Conservation (phyloP, 2,113 vertebrate species). For the Alethe diademata region DNA sequence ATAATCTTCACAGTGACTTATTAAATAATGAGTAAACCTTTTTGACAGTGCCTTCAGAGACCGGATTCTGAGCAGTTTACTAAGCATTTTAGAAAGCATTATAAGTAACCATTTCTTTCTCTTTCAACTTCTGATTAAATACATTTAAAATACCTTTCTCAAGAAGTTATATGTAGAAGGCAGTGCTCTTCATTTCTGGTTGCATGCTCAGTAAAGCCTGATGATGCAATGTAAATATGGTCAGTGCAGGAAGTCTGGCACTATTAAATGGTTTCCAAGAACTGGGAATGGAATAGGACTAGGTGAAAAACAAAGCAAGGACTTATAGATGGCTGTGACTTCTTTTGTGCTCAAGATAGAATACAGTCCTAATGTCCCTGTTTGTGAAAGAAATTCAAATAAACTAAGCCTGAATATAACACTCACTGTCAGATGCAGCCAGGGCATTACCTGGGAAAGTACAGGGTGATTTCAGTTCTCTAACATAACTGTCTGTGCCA, state of each 20-base stretch:
- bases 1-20: not conserved
- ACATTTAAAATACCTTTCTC: not conserved
- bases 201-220: not conserved
- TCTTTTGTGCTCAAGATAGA: not conserved
- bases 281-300: not conserved
- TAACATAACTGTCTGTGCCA: not conserved
- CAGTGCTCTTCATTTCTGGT: not conserved
- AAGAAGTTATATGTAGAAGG: not conserved
- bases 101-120: not conserved
- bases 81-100: not conserved
- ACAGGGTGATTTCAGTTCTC: not conserved
- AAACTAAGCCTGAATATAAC: not conserved
- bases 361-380: not conserved
- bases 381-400: not conserved
- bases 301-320: not conserved
- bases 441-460: not conserved
- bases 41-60: not conserved
- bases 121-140: not conserved
- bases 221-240: not conserved
- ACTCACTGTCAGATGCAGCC: not conserved
- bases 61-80: not conserved
- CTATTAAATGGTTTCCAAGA: not conserved
- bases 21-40: not conserved
- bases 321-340: not conserved
- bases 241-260: not conserved